phyloP scores from a whole-genome alignment of 2,113 vertebrate genomes.

The Ginglymostoma cirratum region DNA sequence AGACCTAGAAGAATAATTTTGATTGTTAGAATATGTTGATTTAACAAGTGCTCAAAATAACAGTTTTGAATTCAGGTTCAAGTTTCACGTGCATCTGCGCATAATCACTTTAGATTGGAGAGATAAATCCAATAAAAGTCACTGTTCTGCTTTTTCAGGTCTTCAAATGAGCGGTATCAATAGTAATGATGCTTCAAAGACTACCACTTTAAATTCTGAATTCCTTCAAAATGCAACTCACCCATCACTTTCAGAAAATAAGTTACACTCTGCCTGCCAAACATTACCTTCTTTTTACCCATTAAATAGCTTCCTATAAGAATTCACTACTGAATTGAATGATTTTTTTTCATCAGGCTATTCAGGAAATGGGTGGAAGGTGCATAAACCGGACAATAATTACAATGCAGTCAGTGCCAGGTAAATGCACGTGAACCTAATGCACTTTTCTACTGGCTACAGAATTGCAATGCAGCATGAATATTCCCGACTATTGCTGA shows the following conservation, averaged over 20 bases:
- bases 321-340: not conserved
- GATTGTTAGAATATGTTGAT: not conserved
- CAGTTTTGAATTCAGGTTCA: slow-evolving; percentile 2
- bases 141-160: not conserved
- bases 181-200: slow-evolving; percentile 4
- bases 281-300: not conserved
- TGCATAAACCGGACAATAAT: not conserved
- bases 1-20: not conserved
- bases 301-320: not conserved
- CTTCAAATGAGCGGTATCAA: not conserved
- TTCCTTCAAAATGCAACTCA: slow-evolving; percentile 7
- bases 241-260: not conserved
- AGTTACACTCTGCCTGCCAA: not conserved
- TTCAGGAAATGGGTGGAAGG: too few species aligned
- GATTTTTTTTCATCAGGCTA: not conserved
- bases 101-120: not conserved
- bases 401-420: not conserved
- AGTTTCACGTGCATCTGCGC: not conserved
- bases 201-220: not conserved
- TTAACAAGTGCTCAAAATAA: not conserved
- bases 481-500: not conserved
- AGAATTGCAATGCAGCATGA: not conserved
- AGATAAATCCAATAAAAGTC: not conserved
- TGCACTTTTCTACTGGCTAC: not conserved
- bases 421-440: not conserved